These are phyloP conservation scores for Scartelaos histophorus DNA, from an alignment of 2,113 vertebrate species.

Conservation along the genomic window DNA sequence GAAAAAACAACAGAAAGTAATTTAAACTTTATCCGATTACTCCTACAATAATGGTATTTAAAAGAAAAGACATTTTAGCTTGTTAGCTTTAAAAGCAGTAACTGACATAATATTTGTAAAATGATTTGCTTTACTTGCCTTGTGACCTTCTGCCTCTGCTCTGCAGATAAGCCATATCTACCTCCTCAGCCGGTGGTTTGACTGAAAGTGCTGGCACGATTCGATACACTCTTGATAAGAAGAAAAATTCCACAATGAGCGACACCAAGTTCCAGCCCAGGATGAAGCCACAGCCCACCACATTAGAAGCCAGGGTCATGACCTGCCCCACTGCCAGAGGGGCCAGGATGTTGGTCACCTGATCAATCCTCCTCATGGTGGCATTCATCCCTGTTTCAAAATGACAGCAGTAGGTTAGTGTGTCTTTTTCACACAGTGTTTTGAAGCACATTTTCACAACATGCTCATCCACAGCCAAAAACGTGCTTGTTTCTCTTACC, in stretches of 20 bases:
- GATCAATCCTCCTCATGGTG: slow-evolving; percentile 76
- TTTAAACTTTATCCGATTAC: background rate
- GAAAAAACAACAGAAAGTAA: slow-evolving; percentile 15
- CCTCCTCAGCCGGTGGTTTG: slow-evolving; percentile 63
- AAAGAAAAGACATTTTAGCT: background rate
- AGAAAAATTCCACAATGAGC: slow-evolving; percentile 75
- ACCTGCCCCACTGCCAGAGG: slow-evolving; percentile 79
- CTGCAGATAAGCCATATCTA: slow-evolving; percentile 61
- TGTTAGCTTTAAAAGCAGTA: background rate
- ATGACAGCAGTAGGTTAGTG: slow-evolving; percentile 13
- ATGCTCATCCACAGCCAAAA: background rate
- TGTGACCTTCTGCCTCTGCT: slow-evolving; percentile 56
- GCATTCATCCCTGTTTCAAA: slow-evolving; percentile 78
- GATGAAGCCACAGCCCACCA: slow-evolving; percentile 81
- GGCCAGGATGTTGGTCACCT: slow-evolving; percentile 79
- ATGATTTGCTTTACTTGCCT: slow-evolving; percentile 52
- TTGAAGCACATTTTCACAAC: background rate
- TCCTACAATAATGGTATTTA: background rate
- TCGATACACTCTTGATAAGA: slow-evolving; percentile 49
- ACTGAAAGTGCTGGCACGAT: slow-evolving; percentile 78
- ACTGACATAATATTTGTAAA: background rate
- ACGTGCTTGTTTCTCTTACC: slow-evolving; percentile 59
- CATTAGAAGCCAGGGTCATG: slow-evolving; percentile 79
- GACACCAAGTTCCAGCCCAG: slow-evolving; percentile 83
- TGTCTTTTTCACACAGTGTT: background rate